Evolutionary conservation across 2,113 vertebrate genomes (phyloP).

Genomic region (Strigops habroptila): DNA sequence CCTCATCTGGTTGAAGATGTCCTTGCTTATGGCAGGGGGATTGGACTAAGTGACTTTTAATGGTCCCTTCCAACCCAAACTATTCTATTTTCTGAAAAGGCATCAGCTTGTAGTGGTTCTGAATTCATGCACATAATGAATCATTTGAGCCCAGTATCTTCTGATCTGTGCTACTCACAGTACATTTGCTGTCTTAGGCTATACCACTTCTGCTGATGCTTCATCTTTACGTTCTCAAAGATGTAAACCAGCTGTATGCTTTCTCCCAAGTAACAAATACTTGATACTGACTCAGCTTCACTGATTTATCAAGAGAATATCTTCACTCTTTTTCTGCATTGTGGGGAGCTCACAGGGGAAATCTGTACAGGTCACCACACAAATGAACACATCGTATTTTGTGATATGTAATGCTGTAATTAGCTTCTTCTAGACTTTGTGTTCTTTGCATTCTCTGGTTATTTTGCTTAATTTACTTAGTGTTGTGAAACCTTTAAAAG

Average conservation of each 20-base stretch:
- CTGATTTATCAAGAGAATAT: background rate
- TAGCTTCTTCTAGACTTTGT: background rate
- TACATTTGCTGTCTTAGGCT: background rate
- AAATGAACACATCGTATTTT: background rate
- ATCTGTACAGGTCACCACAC: background rate
- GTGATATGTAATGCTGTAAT: background rate
- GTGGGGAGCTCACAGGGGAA: background rate
- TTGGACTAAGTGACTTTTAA: background rate
- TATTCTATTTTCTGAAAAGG: background rate
- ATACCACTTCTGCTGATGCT: background rate
- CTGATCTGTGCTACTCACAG: rapidly evolving
- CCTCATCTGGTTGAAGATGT: background rate
- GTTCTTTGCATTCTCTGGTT: background rate
- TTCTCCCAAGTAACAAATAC: background rate
- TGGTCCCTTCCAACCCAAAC: background rate
- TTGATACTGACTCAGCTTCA: background rate
- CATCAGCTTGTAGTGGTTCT: background rate
- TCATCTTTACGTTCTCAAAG: background rate
- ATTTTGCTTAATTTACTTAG: background rate
- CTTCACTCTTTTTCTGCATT: background rate
- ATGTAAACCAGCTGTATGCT: background rate
- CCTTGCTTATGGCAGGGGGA: background rate
- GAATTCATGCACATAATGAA: background rate
- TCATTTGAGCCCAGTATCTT: background rate
- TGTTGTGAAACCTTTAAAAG: slow-evolving; percentile 5